These are phyloP conservation scores for Hedychridium roseum DNA, from an alignment of 2,888 invertebrate species.

Conservation along the genomic window DNA sequence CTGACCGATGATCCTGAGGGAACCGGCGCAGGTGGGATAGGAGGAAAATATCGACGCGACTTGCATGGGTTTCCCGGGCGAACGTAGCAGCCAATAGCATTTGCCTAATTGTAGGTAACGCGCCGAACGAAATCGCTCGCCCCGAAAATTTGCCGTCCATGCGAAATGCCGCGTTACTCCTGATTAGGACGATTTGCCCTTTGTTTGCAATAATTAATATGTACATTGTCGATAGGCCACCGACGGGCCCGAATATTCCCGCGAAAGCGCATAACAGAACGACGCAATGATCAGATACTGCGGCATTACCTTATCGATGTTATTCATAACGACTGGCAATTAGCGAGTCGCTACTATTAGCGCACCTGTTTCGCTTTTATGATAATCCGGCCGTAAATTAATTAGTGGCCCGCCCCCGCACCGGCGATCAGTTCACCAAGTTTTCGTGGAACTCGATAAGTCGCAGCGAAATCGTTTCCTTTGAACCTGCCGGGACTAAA, in stretches of 20 bases:
- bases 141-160: slow-evolving; percentile 20
- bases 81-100: too few relatives aligned
- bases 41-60: too few relatives aligned
- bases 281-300: slow-evolving; percentile 5
- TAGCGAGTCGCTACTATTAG: slow-evolving; percentile 41
- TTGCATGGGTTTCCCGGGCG: too few relatives aligned
- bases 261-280: not conserved
- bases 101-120: slow-evolving; percentile 4
- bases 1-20: too few relatives aligned
- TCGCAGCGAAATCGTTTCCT: not conserved
- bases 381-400: slow-evolving; percentile 45
- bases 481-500: slow-evolving; percentile 1
- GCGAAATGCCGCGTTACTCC: slow-evolving; percentile 29
- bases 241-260: not conserved
- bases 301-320: slow-evolving; percentile 25
- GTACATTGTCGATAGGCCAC: slow-evolving; percentile 17
- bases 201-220: slow-evolving; percentile 44
- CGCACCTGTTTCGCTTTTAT: slow-evolving; percentile 37
- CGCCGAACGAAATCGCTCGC: not conserved
- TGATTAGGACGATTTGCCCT: slow-evolving; percentile 42
- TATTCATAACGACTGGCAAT: slow-evolving; percentile 37
- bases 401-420: slow-evolving; percentile 25
- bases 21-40: too few relatives aligned
- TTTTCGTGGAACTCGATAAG: not conserved
- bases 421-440: not conserved